Percentiles rank a stretch among this genome's conserved stretches.
These are phyloP conservation scores for Stegodyphus mimosarum DNA, from an alignment of 1,140 invertebrate genomes.

Conservation along the genomic window DNA sequence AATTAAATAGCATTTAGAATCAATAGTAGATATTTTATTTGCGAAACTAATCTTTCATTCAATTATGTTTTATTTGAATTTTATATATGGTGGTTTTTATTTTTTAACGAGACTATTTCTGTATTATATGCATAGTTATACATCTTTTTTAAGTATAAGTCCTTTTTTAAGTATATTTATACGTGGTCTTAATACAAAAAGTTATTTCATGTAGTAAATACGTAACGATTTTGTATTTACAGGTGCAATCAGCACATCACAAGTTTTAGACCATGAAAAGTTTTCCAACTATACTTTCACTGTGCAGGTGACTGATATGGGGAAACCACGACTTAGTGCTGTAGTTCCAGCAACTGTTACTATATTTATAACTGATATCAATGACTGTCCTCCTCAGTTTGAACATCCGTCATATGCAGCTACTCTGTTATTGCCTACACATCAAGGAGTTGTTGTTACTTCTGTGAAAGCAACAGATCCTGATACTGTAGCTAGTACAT, in stretches of 20 bases:
- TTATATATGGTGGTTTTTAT: too few relatives aligned
- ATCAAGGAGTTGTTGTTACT: slow-evolving; percentile 67
- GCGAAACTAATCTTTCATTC: too few relatives aligned
- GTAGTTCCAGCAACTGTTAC: slow-evolving; percentile 66
- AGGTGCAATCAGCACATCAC: slow-evolving; percentile 68
- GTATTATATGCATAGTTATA: too few relatives aligned
- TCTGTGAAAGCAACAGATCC: slow-evolving; percentile 79
- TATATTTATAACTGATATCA: slow-evolving; percentile 83
- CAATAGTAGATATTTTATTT: too few relatives aligned
- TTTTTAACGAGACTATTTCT: too few relatives aligned
- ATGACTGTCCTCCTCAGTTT: slow-evolving; percentile 87
- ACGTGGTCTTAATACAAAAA: too few relatives aligned
- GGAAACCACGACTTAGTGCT: slow-evolving; percentile 80
- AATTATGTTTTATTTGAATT: too few relatives aligned
- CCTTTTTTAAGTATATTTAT: background rate
- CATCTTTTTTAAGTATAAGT: background rate
- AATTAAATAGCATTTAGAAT: too few relatives aligned
- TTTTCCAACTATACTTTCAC: slow-evolving; percentile 78
- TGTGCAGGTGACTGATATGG: slow-evolving; percentile 87
- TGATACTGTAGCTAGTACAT: slow-evolving; percentile 70
- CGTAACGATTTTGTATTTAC: background rate
- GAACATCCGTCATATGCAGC: slow-evolving; percentile 78
- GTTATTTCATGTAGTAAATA: too few relatives aligned
- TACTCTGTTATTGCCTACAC: slow-evolving; percentile 79
- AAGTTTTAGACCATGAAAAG: slow-evolving; percentile 82